phyloP scores from a whole-genome alignment of 2,113 vertebrate species.

The Dipodomys merriami region DNA sequence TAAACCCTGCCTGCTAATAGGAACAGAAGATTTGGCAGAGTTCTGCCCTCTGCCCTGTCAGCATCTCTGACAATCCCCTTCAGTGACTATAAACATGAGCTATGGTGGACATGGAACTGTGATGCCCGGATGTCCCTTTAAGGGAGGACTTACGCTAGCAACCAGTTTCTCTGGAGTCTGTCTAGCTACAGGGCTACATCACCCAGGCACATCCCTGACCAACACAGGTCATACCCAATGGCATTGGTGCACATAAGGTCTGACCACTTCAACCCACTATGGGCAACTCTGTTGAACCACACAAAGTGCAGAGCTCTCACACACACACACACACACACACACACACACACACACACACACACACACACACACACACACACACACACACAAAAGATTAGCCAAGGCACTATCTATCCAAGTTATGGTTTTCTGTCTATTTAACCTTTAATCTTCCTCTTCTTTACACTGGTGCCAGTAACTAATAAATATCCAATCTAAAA shows the following conservation, averaged over 20 bases:
- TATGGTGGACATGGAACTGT: neutral
- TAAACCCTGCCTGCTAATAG: neutral
- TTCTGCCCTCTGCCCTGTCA: neutral
- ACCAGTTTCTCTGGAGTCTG: neutral
- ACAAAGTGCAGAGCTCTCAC: neutral
- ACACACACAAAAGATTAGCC: neutral
- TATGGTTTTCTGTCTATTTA: neutral
- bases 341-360: neutral
- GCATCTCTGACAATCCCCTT: neutral
- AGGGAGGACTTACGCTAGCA: neutral
- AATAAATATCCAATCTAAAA: neutral
- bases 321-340: neutral
- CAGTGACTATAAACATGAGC: neutral
- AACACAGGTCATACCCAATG: neutral
- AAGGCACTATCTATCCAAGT: neutral
- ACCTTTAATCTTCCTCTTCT: neutral
- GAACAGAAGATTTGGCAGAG: neutral
- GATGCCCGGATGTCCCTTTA: neutral
- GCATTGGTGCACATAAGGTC: neutral
- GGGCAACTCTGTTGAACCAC: neutral
- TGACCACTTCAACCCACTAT: neutral
- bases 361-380: too few species aligned
- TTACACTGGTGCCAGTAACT: neutral
- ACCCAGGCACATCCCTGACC: neutral
- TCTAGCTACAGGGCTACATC: neutral